Evolutionary conservation across 2,888 invertebrate genomes (phyloP).

Genomic region (Drosophila fulvimacula): DNA sequence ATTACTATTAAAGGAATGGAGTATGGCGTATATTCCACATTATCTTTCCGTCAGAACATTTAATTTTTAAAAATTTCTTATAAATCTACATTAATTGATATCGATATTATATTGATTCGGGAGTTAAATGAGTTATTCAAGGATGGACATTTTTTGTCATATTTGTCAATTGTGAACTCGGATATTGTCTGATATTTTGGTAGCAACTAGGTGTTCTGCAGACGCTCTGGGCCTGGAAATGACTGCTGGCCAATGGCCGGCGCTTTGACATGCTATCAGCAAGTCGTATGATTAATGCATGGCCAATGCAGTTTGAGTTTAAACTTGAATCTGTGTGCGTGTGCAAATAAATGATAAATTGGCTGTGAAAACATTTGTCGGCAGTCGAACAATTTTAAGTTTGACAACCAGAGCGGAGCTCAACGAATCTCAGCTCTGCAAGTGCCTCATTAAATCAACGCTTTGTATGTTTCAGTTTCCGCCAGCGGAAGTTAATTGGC

Average conservation of each 20-base stretch:
- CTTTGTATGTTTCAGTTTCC: conserved; percentile 30
- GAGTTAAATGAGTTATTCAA: too few relatives aligned
- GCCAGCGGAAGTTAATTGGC: conserved; percentile 47
- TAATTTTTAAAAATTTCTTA: too few relatives aligned
- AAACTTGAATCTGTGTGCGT: conserved; percentile 41
- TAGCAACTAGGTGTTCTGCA: neutral
- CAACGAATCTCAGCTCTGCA: conserved; percentile 10
- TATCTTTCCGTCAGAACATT: too few relatives aligned
- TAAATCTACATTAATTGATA: too few relatives aligned
- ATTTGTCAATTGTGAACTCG: neutral
- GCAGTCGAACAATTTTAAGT: conserved; percentile 38
- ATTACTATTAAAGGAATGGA: too few relatives aligned
- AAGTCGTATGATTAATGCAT: conserved; percentile 80
- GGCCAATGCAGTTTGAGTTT: conserved; percentile 65
- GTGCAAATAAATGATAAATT: conserved; percentile 70
- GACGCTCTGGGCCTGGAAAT: conserved; percentile 2
- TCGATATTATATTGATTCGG: too few relatives aligned
- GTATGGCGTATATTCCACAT: too few relatives aligned
- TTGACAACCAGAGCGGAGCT: conserved; percentile 42
- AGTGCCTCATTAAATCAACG: conserved; percentile 56
- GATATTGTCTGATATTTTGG: neutral
- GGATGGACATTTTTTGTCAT: too few relatives aligned
- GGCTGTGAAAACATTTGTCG: conserved; percentile 49
- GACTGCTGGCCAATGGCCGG: conserved; percentile 1
- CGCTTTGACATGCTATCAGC: conserved; percentile 51